Evolutionary conservation across 2,797 vertebrate species (phyloP).

Genomic region (Echeneis naucrates): DNA sequence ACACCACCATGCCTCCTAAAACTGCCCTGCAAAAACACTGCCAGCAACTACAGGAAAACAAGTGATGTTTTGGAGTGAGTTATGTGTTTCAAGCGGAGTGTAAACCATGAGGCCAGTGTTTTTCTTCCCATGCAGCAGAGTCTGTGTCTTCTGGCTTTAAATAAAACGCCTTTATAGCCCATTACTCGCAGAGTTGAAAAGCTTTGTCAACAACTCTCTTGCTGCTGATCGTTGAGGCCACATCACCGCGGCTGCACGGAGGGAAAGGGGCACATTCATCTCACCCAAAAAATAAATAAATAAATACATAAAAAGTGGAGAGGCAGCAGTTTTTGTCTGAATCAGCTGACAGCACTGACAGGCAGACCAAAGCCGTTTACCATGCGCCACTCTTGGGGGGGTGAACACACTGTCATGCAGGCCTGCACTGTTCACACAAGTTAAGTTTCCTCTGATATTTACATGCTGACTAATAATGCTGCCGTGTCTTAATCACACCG

Average conservation of each 20-base stretch:
- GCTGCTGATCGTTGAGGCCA: conserved; percentile 61
- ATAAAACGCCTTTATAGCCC: conserved; percentile 5
- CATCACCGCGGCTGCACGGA: conserved; percentile 29
- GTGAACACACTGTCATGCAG: neutral
- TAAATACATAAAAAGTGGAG: conserved; percentile 72
- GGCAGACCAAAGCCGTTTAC: conserved; percentile 29
- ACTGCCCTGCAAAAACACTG: conserved; percentile 1
- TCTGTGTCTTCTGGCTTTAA: conserved; percentile 1
- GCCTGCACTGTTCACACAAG: neutral
- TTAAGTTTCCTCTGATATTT: conserved; percentile 1
- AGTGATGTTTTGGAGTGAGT: neutral
- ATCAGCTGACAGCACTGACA: conserved; percentile 73
- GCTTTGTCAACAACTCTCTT: conserved; percentile 69
- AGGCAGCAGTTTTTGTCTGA: conserved; percentile 72
- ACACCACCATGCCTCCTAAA: conserved; percentile 17
- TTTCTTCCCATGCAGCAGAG: conserved; percentile 47
- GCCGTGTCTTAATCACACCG: neutral
- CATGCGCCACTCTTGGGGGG: conserved; percentile 9
- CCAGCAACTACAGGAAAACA: neutral
- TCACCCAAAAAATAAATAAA: neutral
- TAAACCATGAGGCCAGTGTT: neutral
- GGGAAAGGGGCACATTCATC: conserved; percentile 63
- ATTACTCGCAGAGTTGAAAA: conserved; percentile 51
- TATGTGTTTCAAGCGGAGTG: neutral
- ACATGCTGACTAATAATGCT: neutral